These are phyloP conservation scores for Nipponacmea schrenckii DNA, from an alignment of 2,888 invertebrate genomes.

Conservation along the genomic window DNA sequence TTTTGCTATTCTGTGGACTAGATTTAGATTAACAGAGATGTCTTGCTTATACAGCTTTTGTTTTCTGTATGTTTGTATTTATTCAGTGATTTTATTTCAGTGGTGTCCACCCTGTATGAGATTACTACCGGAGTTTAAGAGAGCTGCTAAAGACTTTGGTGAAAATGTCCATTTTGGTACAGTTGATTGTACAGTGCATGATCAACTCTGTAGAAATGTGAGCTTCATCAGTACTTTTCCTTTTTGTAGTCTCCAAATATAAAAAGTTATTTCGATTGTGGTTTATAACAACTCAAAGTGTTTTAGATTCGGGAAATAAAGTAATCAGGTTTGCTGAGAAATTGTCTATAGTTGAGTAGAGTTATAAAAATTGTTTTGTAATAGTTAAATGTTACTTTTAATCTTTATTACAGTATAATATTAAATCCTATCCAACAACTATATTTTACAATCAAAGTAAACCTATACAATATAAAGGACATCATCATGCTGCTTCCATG, in stretches of 20 bases:
- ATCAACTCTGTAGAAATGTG: conserved; percentile 70
- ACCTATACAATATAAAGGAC: conserved; percentile 73
- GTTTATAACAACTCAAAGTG: too few species aligned
- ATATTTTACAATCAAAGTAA: conserved; percentile 75
- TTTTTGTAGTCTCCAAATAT: too few species aligned
- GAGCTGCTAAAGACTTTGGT: conserved; percentile 71
- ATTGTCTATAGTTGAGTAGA: too few species aligned
- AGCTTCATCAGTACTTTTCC: conserved; percentile 18
- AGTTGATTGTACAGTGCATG: conserved; percentile 77
- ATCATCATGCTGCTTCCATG: conserved; percentile 73
- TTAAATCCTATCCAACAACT: conserved; percentile 78
- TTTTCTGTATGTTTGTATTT: not conserved
- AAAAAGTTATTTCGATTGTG: too few species aligned
- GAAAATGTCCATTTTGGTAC: conserved; percentile 73
- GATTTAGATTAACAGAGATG: too few species aligned
- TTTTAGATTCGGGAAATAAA: too few species aligned
- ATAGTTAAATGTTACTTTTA: too few species aligned
- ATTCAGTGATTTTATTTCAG: conserved; percentile 44
- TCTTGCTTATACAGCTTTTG: too few species aligned
- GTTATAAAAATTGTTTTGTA: too few species aligned
- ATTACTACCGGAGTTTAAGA: conserved; percentile 77
- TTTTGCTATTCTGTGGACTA: too few species aligned
- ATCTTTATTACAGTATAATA: conserved; percentile 70
- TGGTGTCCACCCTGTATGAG: conserved; percentile 83
- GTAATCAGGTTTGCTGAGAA: too few species aligned